These are phyloP conservation scores for Sminthurinus aureus DNA, from an alignment of 2,888 invertebrate species.

Conservation along the genomic window DNA sequence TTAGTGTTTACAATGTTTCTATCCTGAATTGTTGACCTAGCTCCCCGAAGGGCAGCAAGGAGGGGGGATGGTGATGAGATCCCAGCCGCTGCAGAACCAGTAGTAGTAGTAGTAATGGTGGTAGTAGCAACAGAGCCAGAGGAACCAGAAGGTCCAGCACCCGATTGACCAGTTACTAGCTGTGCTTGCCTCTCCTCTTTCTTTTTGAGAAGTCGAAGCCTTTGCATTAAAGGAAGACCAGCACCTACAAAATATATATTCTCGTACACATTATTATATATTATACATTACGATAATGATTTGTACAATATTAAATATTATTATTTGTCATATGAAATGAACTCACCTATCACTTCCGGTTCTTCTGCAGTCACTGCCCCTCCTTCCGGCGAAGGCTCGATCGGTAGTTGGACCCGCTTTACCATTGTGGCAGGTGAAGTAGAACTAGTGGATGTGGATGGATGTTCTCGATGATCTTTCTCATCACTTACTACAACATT, in stretches of 20 bases:
- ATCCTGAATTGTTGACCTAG: background rate
- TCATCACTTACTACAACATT: conserved; percentile 71
- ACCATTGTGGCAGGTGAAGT: conserved; percentile 48
- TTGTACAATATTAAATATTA: too few species aligned
- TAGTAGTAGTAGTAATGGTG: too few species aligned
- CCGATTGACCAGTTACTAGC: conserved; percentile 56
- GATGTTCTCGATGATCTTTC: conserved; percentile 50
- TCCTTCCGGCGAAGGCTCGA: conserved; percentile 35
- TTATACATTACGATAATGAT: too few species aligned
- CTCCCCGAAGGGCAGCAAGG: background rate
- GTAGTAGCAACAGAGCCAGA: background rate
- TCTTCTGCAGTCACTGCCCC: conserved; percentile 18
- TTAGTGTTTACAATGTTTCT: conserved; percentile 31
- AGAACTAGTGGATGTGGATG: conserved; percentile 52
- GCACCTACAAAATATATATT: too few species aligned
- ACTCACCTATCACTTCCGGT: conserved; percentile 70
- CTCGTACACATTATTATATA: too few species aligned
- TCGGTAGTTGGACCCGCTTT: conserved; percentile 39
- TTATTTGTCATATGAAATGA: too few species aligned
- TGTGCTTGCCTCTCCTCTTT: conserved; percentile 77
- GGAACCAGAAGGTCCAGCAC: background rate
- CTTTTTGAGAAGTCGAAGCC: conserved; percentile 82
- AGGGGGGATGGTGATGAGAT: background rate
- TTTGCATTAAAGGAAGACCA: conserved; percentile 78
- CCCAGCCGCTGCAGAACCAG: background rate